Conservation (phyloP, 37 sponge, comb jelly and placozoan genomes). For the Ianthella basta region DNA sequence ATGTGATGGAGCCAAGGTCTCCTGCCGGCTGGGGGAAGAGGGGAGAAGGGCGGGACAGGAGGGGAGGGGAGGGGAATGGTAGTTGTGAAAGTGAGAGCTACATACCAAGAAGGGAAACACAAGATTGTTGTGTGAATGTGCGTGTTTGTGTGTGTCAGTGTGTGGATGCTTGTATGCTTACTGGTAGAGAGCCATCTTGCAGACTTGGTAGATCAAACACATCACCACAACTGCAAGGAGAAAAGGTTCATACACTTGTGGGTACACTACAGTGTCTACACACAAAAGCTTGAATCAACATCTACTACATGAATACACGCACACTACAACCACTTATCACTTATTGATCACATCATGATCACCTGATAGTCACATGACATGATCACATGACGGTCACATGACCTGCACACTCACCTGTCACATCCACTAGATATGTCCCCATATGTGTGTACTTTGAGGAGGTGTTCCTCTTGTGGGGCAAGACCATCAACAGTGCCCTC, state of each 20-base stretch:
- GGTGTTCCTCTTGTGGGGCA: conserved; percentile 18
- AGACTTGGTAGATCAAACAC: conserved; percentile 36
- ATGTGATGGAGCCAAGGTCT: conserved; percentile 34
- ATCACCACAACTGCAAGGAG: conserved; percentile 69
- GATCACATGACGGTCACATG: background rate
- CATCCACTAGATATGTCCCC: conserved; percentile 83
- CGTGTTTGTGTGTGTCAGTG: too few species aligned
- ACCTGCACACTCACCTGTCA: conserved; percentile 46
- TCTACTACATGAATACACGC: background rate
- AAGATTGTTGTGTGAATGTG: too few species aligned
- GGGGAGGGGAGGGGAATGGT: too few species aligned
- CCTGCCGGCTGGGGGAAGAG: conserved; percentile 44
- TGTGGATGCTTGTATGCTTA: too few species aligned
- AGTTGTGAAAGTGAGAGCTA: too few species aligned
- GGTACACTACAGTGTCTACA: too few species aligned
- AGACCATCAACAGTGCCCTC: conserved; percentile 85
- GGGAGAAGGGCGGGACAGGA: background rate
- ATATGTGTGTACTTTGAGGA: conserved; percentile 54
- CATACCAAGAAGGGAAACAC: too few species aligned
- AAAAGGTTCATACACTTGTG: background rate
- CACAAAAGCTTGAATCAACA: too few species aligned
- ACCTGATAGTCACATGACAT: background rate
- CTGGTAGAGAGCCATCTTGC: too few species aligned
- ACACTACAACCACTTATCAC: conserved; percentile 11
- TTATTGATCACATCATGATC: too few species aligned